Percentiles rank a stretch among this genome's conserved stretches.
Evolutionary conservation across 2,888 invertebrate genomes (phyloP).

Genomic region (Xanthorhoe spadicearia): DNA sequence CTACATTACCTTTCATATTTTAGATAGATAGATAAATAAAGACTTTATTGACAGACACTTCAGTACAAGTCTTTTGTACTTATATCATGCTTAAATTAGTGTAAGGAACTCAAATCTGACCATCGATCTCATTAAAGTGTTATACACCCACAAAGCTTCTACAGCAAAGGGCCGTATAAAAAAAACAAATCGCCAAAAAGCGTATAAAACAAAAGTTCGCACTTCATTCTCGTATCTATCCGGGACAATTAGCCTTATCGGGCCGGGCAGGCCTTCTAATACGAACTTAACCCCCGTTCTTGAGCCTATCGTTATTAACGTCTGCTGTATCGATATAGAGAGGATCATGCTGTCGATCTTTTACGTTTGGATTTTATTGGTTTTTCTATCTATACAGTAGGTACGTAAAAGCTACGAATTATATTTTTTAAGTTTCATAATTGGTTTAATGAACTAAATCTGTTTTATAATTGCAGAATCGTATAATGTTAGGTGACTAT

Average conservation of each 20-base stretch:
- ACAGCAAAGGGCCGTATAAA: conserved; percentile 23
- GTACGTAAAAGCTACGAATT: too few species aligned
- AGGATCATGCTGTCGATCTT: conserved; percentile 25
- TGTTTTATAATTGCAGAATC: too few species aligned
- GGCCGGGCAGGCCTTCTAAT: conserved; percentile 71
- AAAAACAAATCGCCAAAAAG: conserved; percentile 32
- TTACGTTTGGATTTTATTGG: conserved; percentile 1
- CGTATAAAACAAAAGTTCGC: conserved; percentile 40
- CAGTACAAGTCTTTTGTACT: too few species aligned
- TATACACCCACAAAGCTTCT: conserved; percentile 10
- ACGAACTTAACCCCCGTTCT: conserved; percentile 60
- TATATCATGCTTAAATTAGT: too few species aligned
- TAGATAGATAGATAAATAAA: too few species aligned
- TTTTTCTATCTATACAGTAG: conserved; percentile 3
- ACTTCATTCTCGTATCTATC: conserved; percentile 55
- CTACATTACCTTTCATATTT: too few species aligned
- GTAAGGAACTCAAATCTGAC: not conserved
- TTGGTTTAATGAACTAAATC: too few species aligned
- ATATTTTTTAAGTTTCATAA: too few species aligned
- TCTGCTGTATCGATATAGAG: conserved; percentile 40
- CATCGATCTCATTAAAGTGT: not conserved
- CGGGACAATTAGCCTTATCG: conserved; percentile 78
- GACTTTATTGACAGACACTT: too few species aligned
- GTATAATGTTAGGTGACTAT: too few species aligned
- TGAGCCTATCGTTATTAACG: conserved; percentile 41